These are phyloP conservation scores for Blastomussa wellsi DNA, from an alignment of 92 coral and sea anemone genomes.

Conservation along the genomic window DNA sequence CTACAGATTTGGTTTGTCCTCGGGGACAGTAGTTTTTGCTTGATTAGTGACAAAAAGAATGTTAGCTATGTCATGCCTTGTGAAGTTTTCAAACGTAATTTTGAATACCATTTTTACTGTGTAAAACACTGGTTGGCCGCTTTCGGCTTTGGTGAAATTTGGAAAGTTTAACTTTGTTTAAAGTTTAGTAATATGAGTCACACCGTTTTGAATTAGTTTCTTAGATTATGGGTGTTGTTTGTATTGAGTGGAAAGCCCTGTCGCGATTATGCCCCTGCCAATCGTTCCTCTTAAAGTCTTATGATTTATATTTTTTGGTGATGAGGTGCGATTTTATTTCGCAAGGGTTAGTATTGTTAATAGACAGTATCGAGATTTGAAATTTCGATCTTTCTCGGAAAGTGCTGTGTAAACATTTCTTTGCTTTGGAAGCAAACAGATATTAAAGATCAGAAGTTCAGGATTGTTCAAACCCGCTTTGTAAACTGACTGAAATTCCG, in stretches of 20 bases:
- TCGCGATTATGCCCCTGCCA: conserved; percentile 26
- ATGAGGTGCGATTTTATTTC: conserved; percentile 27
- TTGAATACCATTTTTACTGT: conserved; percentile 79
- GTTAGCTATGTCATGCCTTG: conserved; percentile 23
- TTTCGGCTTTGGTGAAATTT: conserved; percentile 57
- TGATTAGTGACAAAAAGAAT: conserved; percentile 12
- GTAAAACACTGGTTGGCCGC: conserved; percentile 91
- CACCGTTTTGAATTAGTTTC: conserved; percentile 30
- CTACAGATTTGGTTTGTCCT: conserved; percentile 25
- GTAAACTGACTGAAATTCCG: conserved; percentile 26
- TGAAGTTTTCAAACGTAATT: conserved; percentile 46
- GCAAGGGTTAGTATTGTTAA: conserved; percentile 6
- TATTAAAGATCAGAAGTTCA: conserved; percentile 41
- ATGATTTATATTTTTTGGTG: neutral
- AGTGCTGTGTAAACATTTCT: conserved; percentile 17
- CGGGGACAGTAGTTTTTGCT: conserved; percentile 25
- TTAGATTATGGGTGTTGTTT: conserved; percentile 22
- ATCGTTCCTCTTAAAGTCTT: neutral
- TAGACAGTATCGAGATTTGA: conserved; percentile 8
- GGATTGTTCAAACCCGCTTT: conserved; percentile 29
- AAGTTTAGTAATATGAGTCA: conserved; percentile 54
- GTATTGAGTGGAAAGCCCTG: conserved; percentile 36
- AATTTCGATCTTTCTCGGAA: conserved; percentile 5
- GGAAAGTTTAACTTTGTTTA: conserved; percentile 38
- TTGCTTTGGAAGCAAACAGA: conserved; percentile 45